Base-by-base conservation (phyloP, 2,797 vertebrate genomes). In the Peromyscus melanophrys region DNA sequence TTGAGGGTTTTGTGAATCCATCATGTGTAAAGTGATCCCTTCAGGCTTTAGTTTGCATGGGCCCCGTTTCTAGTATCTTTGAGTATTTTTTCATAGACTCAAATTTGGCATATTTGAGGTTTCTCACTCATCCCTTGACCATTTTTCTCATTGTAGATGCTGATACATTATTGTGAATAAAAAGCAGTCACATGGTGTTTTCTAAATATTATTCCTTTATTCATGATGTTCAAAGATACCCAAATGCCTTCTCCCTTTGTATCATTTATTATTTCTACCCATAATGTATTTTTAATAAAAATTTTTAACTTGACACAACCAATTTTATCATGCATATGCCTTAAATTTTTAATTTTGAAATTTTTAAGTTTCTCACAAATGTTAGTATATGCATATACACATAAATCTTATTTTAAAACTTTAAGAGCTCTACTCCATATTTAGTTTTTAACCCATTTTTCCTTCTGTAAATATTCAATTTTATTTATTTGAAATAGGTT, bases 291-390 rank as follows among this genome's bases (percentile, higher is more conserved):
- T 82, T 96, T 73, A 86, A 37, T 40, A 94, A 16, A 82, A 75
- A 71, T 59, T 19, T 89, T 97, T 77, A 71, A 71, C 65, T 80
- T 31, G 40, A 61, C 59, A 8, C 29, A 78, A 40, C 21, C 34
- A 78, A 71, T 23, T 21, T 78, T 57, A 91, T 90, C 2, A 85
- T 46, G 21, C 37, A 83, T 87, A 65, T 43, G 9, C 17, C 19
- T 61, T 27, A 61, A 75, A 67, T 23, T 81, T 95, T 93, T 63
- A 87, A 57, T 88, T 83, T 88, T 61, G 27, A 93, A 86, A 46
- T n/a, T 84, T 84, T 85, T 77, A 67, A 57, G 55, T 8, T n/a
- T 86, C 92, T 75, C 9, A 80, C 7, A 92, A 85, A 76, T 57
- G 37, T 84, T 12, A 49, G 59, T 37, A 57, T 17, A 46, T 21